Conservation (phyloP, 1,140 invertebrate genomes). For the Drosophila nasuta region DNA sequence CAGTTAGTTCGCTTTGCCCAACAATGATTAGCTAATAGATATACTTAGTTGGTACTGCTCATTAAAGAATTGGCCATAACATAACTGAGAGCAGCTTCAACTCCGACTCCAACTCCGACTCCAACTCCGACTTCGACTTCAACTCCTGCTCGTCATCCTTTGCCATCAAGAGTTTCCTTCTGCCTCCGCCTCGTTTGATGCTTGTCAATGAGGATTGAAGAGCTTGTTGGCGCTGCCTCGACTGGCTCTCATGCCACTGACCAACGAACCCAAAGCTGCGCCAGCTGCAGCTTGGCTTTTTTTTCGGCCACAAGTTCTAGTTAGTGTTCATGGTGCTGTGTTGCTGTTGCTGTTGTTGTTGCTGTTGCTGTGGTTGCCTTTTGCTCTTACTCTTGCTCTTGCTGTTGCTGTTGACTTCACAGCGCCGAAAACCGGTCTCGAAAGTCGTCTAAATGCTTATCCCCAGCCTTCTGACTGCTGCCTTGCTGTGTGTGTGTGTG, state of each 20-base stretch:
- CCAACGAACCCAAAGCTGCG: neutral
- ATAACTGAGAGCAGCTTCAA: neutral
- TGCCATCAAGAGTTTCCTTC: neutral
- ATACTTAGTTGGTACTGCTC: conserved; percentile 8
- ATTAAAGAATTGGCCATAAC: conserved; percentile 34
- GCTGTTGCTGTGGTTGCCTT: conserved; percentile 15
- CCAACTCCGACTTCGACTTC: neutral
- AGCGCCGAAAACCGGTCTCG: conserved; percentile 67
- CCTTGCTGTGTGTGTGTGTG: conserved; percentile 9
- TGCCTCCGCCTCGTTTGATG: conserved; percentile 20
- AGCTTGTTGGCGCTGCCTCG: conserved; percentile 25
- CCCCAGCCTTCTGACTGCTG: conserved; percentile 39
- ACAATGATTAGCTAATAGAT: conserved; percentile 23
- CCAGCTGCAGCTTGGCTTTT: conserved; percentile 42
- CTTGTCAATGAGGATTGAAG: conserved; percentile 39
- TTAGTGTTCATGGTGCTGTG: conserved; percentile 39
- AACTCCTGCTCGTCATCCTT: neutral
- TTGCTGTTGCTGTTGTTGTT: conserved; percentile 15
- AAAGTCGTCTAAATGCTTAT: conserved; percentile 69
- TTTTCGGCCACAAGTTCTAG: conserved; percentile 65
- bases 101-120: neutral
- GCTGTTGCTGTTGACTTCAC: conserved; percentile 41
- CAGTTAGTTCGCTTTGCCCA: neutral
- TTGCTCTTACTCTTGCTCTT: conserved; percentile 7
- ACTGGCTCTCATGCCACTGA: conserved; percentile 6